phyloP scores from a whole-genome alignment of 2,797 vertebrate species.

The Meda fulgida region DNA sequence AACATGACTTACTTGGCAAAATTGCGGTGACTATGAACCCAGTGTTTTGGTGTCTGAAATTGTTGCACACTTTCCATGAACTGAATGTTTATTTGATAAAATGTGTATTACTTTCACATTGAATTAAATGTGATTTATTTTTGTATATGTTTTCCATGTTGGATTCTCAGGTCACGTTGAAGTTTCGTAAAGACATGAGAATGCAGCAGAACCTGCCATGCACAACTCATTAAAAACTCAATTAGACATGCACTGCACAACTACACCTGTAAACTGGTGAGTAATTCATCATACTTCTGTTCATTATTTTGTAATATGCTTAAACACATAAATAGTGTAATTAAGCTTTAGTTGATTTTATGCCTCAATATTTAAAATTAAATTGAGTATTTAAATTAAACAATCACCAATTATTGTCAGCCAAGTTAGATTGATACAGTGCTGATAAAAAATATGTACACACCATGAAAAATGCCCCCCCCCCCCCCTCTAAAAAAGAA shows the following conservation, averaged over 20 bases:
- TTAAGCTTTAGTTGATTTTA: neutral
- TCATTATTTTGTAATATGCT: neutral
- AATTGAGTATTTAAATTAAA: neutral
- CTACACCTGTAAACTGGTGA: conserved; percentile 6
- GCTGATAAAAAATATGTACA: neutral
- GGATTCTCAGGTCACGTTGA: conserved; percentile 6
- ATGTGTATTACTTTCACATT: neutral
- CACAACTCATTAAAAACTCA: conserved; percentile 2
- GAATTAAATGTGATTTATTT: neutral
- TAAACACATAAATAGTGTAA: neutral
- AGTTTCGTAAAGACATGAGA: conserved; percentile 19
- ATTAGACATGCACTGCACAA: conserved; percentile 30
- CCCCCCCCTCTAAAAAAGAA: too few species aligned
- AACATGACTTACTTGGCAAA: neutral
- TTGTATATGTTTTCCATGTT: neutral
- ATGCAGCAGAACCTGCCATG: neutral
- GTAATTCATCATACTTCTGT: conserved; percentile 13
- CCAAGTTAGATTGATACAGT: neutral
- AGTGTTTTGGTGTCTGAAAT: neutral
- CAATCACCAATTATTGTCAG: neutral
- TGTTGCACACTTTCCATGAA: neutral
- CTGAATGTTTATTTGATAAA: neutral
- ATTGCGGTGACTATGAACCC: neutral
- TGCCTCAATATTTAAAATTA: neutral
- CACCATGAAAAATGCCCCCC: neutral